Base-by-base conservation (phyloP, 35 echinoderm and acorn worm genomes). In the Anneissia japonica region DNA sequence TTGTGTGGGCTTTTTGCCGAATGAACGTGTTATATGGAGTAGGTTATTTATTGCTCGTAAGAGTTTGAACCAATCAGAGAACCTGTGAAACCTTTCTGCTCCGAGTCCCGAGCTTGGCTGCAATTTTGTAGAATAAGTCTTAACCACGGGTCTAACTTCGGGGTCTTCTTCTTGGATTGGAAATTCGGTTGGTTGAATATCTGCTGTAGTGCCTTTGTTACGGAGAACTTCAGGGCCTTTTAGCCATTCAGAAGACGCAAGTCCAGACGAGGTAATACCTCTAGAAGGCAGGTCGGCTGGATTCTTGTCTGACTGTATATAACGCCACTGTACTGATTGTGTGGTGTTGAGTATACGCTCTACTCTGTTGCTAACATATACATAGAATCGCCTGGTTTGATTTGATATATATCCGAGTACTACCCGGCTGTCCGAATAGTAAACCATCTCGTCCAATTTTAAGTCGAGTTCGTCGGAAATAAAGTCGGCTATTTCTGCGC, bases 341-440 rank as follows among this genome's bases (percentile, higher is more conserved):
- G 79, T 38, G 5, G 38, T 81, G 3, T 3, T 35, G 36, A 38
- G 79, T 30, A 40, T 81, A 14, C 38, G 35, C 26, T 81, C 34
- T 3, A 81, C 79, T 39, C 79, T 37, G 36, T 40, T 81, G 5
- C 35, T 39, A 3, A 81, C 79, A 39, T 81, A 81, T 14, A 38
- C 37, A n/a, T 81, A 39, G 31, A 77, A 81, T 21, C 79, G 35
- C 3, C 38, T 38, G 3, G 79, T 38, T 9, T 40, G n/a, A 40
- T 81, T 81, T 11, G 35, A 38, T 0, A 38, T 81, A 30, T 81
- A 37, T 38, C 76, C 76, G n/a, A n/a, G 40, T 4, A 89, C 79
- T 38, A 83, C 80, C 34, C 75, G 82, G 81, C 88, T 89, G 43
- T 89, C 88, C 1, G 88, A 43, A 29, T 82, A 89, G 29, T 76